phyloP scores from a whole-genome alignment of 1,140 invertebrate genomes.

The Paralvinella palmiformis region DNA sequence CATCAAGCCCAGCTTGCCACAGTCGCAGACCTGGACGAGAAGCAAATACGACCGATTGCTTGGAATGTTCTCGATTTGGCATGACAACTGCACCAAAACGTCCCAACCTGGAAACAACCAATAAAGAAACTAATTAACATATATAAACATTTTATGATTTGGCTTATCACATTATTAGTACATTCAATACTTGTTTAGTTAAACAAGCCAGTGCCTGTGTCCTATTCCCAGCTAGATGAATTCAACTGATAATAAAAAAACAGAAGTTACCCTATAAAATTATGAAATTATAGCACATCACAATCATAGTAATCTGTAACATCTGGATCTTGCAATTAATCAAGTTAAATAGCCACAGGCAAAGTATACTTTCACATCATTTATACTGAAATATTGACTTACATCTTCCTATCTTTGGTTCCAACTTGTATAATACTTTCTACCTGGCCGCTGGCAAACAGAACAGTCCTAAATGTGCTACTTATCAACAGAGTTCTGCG shows the following conservation, averaged over 20 bases:
- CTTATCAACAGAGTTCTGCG: conserved; percentile 72
- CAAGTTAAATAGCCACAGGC: neutral
- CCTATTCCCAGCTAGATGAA: no score
- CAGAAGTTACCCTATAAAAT: no score
- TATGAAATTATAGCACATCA: conserved; percentile 9
- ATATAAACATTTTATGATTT: no score
- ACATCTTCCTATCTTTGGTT: conserved; percentile 78
- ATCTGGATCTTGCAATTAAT: no score
- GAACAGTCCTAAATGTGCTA: conserved; percentile 69
- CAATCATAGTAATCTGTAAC: neutral
- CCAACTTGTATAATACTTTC: conserved; percentile 73
- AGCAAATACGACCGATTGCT: conserved; percentile 59
- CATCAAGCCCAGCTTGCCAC: conserved; percentile 70
- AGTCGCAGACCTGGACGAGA: conserved; percentile 70
- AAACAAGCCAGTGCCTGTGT: no score
- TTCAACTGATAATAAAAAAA: no score
- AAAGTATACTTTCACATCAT: neutral
- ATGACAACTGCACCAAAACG: conserved; percentile 47
- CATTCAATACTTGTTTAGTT: no score
- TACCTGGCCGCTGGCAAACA: conserved; percentile 59
- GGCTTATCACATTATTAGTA: no score
- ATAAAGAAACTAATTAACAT: no score
- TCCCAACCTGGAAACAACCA: conserved; percentile 33
- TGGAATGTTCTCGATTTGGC: conserved; percentile 32
- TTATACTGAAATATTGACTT: conserved; percentile 29